Conservation (phyloP, 2,113 vertebrate species). For the Crypturellus undulatus region DNA sequence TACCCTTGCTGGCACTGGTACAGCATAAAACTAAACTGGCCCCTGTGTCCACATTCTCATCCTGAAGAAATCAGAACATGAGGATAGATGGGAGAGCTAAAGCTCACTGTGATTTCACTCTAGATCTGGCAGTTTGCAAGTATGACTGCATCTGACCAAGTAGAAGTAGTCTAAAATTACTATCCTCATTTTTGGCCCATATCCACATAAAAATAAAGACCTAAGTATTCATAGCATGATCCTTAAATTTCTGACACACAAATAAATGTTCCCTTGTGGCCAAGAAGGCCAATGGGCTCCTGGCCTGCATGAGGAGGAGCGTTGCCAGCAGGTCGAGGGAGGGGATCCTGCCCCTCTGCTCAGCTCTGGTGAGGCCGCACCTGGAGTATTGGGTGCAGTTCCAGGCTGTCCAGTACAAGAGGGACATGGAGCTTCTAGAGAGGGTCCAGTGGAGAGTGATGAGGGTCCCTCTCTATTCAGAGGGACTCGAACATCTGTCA, state of each 20-base stretch:
- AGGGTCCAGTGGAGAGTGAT: no score
- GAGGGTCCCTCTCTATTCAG: no score
- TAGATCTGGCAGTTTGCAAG: not conserved
- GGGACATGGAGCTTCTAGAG: no score
- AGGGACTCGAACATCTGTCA: no score
- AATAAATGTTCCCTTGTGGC: not conserved
- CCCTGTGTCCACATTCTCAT: not conserved
- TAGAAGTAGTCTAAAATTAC: not conserved
- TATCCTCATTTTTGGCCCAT: not conserved
- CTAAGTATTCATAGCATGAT: not conserved
- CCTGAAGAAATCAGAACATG: not conserved
- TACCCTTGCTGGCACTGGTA: not conserved
- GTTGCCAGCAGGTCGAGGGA: no score
- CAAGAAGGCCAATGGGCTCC: no score
- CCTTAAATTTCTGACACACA: not conserved
- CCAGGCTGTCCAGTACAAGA: no score
- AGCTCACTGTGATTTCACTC: not conserved
- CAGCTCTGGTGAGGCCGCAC: no score
- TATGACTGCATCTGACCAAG: not conserved
- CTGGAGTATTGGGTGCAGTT: no score
- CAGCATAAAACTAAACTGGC: not conserved
- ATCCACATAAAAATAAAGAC: not conserved
- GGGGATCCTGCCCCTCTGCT: no score
- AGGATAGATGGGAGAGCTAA: not conserved
- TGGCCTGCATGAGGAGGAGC: no score